These are phyloP conservation scores for Eledone cirrhosa DNA, from an alignment of 2,888 invertebrate genomes.

Conservation along the genomic window DNA sequence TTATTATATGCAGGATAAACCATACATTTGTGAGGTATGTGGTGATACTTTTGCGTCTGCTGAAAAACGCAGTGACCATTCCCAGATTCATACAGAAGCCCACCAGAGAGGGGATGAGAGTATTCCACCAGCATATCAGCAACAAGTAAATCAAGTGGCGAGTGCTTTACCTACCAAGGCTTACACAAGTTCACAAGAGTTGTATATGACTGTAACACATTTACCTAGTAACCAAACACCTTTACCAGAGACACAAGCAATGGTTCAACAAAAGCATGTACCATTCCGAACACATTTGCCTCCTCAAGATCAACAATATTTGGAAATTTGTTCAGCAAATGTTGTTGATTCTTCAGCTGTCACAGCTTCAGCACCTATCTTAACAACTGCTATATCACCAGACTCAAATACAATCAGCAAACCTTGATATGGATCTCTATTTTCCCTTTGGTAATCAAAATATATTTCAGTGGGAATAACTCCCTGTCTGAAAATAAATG, in stretches of 20 bases:
- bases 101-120: constrained; percentile 4
- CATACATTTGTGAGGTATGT: constrained; percentile 62
- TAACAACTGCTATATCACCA: not conserved
- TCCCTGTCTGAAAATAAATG: too few relatives aligned
- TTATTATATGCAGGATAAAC: constrained; percentile 45
- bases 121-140: not conserved
- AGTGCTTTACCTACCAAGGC: not conserved
- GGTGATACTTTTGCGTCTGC: constrained; percentile 56
- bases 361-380: not conserved
- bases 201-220: not conserved
- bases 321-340: constrained; percentile 5
- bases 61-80: constrained; percentile 41
- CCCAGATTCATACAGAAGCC: constrained; percentile 5
- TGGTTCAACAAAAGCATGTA: constrained; percentile 11
- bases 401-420: constrained; percentile 18
- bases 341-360: not conserved
- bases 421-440: not conserved
- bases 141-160: not conserved
- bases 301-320: not conserved
- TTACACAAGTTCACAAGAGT: not conserved
- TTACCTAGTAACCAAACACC: not conserved
- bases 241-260: not conserved
- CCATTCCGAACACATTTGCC: not conserved
- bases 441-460: constrained; percentile 17
- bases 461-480: not conserved